Percentiles rank a stretch among this genome's conserved stretches.
Conservation (phyloP, 1,140 invertebrate genomes). For the Megalonaias nervosa region DNA sequence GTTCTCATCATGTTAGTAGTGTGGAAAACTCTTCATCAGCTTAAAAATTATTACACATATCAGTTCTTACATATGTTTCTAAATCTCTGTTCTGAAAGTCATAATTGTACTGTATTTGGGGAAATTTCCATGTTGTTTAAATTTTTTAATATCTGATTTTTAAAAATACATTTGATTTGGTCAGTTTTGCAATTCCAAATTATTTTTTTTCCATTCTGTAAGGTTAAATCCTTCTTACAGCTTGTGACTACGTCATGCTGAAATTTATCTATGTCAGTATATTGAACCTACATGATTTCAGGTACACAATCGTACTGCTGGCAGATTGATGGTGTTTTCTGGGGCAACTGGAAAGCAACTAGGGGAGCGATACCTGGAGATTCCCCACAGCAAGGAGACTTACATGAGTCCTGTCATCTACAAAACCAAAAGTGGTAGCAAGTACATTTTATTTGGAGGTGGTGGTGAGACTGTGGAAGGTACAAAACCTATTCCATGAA, state of each 20-base stretch:
- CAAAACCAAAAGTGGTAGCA: slow-evolving; percentile 42
- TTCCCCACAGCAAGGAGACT: slow-evolving; percentile 62
- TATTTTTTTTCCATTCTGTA: background rate
- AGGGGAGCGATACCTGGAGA: slow-evolving; percentile 53
- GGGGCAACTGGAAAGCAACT: slow-evolving; percentile 62
- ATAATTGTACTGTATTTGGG: no score
- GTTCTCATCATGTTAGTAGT: no score
- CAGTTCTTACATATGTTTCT: no score
- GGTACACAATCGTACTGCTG: slow-evolving; percentile 52
- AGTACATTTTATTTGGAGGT: slow-evolving; percentile 66
- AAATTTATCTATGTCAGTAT: background rate
- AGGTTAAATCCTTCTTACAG: no score
- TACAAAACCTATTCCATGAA: slow-evolving; percentile 13
- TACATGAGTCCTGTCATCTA: slow-evolving; percentile 67
- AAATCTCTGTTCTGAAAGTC: no score
- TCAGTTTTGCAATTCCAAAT: background rate
- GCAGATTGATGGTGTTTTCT: slow-evolving; percentile 62
- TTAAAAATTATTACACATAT: no score
- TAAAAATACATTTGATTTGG: background rate
- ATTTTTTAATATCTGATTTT: no score
- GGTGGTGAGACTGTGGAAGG: slow-evolving; percentile 67
- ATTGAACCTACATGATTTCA: slow-evolving; percentile 24
- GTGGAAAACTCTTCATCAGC: no score
- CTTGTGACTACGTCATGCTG: background rate
- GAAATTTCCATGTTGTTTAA: no score